Percentiles rank a stretch among this genome's conserved stretches.
Evolutionary conservation across 2,888 invertebrate species (phyloP).

Genomic region (Tubiluchus corallicola): DNA sequence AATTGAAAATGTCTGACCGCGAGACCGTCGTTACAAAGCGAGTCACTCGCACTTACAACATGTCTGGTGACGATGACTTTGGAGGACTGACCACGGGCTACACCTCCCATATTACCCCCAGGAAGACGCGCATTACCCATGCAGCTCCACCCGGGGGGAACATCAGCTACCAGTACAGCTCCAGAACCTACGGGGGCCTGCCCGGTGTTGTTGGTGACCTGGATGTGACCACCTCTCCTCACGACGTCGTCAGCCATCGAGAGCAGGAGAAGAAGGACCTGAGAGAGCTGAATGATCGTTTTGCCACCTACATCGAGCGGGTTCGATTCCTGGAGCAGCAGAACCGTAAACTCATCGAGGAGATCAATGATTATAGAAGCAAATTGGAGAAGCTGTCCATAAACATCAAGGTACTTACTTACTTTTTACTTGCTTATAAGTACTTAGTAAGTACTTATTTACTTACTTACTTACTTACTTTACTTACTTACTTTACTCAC

Average conservation of each 20-base stretch:
- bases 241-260: conserved; percentile 28
- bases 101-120: background rate
- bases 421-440: too few relatives aligned
- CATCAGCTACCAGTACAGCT: background rate
- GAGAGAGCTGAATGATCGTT: conserved; percentile 34
- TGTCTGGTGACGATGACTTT: background rate
- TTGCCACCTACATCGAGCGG: conserved; percentile 35
- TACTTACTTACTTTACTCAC: too few relatives aligned
- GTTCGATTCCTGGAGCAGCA: conserved; percentile 31
- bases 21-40: background rate
- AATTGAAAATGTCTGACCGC: background rate
- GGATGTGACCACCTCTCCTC: conserved; percentile 22
- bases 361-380: conserved; percentile 23
- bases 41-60: background rate
- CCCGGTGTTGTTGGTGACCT: conserved; percentile 9
- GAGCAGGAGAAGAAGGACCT: conserved; percentile 35
- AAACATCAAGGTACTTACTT: conserved; percentile 1
- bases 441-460: too few relatives aligned
- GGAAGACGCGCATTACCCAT: background rate
- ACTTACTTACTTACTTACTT: too few relatives aligned
- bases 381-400: conserved; percentile 4
- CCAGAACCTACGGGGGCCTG: background rate
- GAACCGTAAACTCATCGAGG: conserved; percentile 26
- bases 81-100: background rate
- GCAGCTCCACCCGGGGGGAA: background rate